Evolutionary conservation across 1,140 invertebrate genomes (phyloP).

Genomic region (Aphidius gifuensis): DNA sequence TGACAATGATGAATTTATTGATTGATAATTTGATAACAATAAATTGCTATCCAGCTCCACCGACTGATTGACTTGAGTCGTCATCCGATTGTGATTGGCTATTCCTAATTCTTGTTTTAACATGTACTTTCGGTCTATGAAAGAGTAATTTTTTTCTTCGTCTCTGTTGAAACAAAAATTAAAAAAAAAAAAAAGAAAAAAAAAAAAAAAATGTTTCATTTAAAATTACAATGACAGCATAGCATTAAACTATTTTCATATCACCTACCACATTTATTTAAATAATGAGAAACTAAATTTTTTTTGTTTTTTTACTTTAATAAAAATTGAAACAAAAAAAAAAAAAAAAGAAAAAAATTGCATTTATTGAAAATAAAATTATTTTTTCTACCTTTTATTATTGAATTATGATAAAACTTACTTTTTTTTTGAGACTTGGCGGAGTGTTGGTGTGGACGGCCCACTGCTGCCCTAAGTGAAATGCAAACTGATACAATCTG

Average conservation of each 20-base stretch:
- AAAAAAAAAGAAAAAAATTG: too few species aligned
- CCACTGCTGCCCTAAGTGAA: constrained; percentile 82
- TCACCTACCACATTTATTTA: too few species aligned
- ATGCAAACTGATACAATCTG: constrained; percentile 68
- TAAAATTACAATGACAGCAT: too few species aligned
- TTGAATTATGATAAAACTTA: constrained; percentile 42
- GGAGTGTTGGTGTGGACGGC: constrained; percentile 64
- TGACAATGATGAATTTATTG: constrained; percentile 27
- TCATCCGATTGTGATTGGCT: constrained; percentile 51
- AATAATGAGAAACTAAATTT: too few species aligned
- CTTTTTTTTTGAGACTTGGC: constrained; percentile 67
- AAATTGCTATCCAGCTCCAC: constrained; percentile 51
- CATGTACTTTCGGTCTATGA: constrained; percentile 75
- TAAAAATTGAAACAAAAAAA: too few species aligned
- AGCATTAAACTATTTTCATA: too few species aligned
- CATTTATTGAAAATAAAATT: too few species aligned
- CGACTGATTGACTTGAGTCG: constrained; percentile 51
- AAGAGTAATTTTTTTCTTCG: constrained; percentile 73
- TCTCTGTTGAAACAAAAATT: constrained; percentile 58
- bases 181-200: constrained; percentile 4
- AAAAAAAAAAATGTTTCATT: neutral
- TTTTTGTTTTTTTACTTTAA: too few species aligned
- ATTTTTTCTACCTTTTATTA: too few species aligned
- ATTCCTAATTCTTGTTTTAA: constrained; percentile 44
- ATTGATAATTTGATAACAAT: constrained; percentile 39